These are phyloP conservation scores for Mesochorus sp. DNA, from an alignment of 2,888 invertebrate genomes.

Conservation along the genomic window DNA sequence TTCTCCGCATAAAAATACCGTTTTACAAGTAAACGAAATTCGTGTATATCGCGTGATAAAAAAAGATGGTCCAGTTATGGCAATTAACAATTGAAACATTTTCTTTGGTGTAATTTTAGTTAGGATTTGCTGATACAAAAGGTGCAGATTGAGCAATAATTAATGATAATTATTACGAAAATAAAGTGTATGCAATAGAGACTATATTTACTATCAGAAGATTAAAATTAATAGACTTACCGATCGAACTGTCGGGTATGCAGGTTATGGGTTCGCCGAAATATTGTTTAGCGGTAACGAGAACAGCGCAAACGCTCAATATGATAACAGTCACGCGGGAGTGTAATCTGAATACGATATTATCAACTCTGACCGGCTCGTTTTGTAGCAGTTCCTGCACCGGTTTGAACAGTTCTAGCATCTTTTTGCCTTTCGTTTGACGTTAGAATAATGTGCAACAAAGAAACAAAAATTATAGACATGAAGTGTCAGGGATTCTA, in stretches of 20 bases:
- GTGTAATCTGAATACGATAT: constrained; percentile 72
- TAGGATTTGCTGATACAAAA: no score
- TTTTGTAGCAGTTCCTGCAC: constrained; percentile 67
- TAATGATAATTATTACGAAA: no score
- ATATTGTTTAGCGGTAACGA: constrained; percentile 76
- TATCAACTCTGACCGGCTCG: constrained; percentile 65
- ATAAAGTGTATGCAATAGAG: no score
- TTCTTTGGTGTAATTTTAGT: no score
- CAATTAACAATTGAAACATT: no score
- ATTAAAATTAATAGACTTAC: no score
- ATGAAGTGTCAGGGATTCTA: no score
- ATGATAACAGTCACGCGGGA: constrained; percentile 73
- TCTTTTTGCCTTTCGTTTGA: constrained; percentile 40
- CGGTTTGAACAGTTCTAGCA: constrained; percentile 72
- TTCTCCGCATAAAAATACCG: background rate
- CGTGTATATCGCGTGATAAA: background rate
- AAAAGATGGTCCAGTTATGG: no score
- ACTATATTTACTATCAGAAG: no score
- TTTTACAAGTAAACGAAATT: background rate
- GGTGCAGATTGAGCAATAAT: no score
- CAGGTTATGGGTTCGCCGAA: constrained; percentile 78
- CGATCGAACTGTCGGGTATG: constrained; percentile 69
- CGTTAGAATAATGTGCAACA: no score
- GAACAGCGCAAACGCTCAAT: constrained; percentile 70
- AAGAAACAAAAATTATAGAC: no score